Percentiles rank a stretch among this genome's conserved stretches.
These are phyloP conservation scores for Probaryconus sp. DNA, from an alignment of 1,140 invertebrate genomes.

Conservation along the genomic window DNA sequence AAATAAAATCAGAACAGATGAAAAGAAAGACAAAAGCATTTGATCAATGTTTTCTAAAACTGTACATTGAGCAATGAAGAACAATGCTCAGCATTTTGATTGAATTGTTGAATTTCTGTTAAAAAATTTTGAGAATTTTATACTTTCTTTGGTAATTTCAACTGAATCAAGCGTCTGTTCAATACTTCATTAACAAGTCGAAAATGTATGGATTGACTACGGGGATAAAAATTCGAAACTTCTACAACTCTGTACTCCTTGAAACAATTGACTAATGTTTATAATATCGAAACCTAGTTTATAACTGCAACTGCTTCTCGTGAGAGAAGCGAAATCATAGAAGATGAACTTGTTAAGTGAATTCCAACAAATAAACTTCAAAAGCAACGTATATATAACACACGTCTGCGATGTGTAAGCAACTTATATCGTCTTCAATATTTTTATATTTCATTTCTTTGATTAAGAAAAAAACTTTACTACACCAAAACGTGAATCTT, in stretches of 20 bases:
- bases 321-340: conserved; percentile 34
- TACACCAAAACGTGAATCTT: too few species aligned
- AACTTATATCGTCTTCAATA: background rate
- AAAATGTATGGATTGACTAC: conserved; percentile 33
- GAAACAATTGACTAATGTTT: conserved; percentile 32
- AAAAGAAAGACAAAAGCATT: conserved; percentile 33
- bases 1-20: conserved; percentile 10
- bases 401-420: background rate
- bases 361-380: conserved; percentile 29
- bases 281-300: conserved; percentile 39
- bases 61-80: conserved; percentile 25
- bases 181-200: conserved; percentile 10
- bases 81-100: conserved; percentile 19
- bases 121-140: conserved; percentile 14
- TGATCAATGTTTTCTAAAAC: conserved; percentile 43
- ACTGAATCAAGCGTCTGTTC: too few species aligned
- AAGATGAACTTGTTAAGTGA: conserved; percentile 36
- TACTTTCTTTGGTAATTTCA: too few species aligned
- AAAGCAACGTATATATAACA: background rate
- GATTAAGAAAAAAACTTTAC: too few species aligned
- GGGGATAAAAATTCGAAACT: conserved; percentile 36
- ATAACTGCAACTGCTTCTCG: conserved; percentile 24
- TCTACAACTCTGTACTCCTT: conserved; percentile 11
- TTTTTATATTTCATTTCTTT: too few species aligned
- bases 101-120: conserved; percentile 12